phyloP scores from a whole-genome alignment of 2,113 vertebrate species.

The Geococcyx californianus region DNA sequence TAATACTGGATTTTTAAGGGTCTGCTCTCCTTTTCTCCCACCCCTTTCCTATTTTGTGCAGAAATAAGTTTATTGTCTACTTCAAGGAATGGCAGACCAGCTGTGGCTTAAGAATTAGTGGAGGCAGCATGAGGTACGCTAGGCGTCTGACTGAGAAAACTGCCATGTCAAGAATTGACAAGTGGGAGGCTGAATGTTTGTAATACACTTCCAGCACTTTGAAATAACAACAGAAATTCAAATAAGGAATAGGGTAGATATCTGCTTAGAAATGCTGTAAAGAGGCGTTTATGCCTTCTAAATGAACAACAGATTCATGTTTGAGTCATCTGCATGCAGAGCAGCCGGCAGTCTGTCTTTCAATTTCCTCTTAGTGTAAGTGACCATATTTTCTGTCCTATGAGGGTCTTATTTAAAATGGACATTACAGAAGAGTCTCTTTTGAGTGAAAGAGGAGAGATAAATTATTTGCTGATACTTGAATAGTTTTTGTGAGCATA shows the following conservation, averaged over 20 bases:
- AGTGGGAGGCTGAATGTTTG: not conserved
- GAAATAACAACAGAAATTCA: not conserved
- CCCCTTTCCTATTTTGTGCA: not conserved
- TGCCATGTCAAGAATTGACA: not conserved
- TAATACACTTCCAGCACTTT: not conserved
- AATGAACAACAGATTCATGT: not conserved
- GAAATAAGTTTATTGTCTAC: not conserved
- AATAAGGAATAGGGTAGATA: not conserved
- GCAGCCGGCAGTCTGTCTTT: not conserved
- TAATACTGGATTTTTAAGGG: not conserved
- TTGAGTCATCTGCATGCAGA: not conserved
- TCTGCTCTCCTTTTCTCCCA: not conserved
- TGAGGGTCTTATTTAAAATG: not conserved
- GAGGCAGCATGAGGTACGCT: not conserved
- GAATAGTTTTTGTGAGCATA: not conserved
- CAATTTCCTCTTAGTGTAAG: not conserved
- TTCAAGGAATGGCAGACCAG: not conserved
- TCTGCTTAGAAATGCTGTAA: not conserved
- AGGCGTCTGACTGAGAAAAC: not conserved
- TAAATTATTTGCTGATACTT: not conserved
- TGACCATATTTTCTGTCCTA: not conserved
- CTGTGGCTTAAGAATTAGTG: not conserved
- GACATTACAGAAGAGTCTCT: not conserved
- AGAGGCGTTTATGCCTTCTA: not conserved
- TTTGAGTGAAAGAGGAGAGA: not conserved